Evolutionary conservation across 2,888 invertebrate species (phyloP).

Genomic region (Himalopsyche tibetana): DNA sequence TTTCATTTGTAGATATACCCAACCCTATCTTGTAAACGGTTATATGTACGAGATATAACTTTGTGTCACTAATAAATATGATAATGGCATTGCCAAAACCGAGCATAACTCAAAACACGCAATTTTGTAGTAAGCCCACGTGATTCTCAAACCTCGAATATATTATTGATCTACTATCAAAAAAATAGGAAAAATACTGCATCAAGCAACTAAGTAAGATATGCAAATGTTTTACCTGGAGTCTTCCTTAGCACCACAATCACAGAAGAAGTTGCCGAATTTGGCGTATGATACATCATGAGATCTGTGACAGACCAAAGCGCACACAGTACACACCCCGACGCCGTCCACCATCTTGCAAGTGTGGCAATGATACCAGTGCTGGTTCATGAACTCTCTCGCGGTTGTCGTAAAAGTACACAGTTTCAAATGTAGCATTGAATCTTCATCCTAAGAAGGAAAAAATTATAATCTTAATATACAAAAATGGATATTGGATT

Average conservation of each 20-base stretch:
- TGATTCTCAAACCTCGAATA: too few relatives aligned
- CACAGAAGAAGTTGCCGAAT: slow-evolving; percentile 99
- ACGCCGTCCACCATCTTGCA: slow-evolving; percentile 99
- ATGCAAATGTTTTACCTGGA: slow-evolving; percentile 70
- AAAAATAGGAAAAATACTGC: too few relatives aligned
- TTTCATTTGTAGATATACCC: too few relatives aligned
- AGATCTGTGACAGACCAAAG: slow-evolving; percentile 96
- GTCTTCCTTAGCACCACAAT: slow-evolving; percentile 98
- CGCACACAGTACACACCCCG: slow-evolving; percentile 98
- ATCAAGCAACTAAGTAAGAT: too few relatives aligned
- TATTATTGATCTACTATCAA: too few relatives aligned
- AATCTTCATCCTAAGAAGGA: slow-evolving; percentile 85
- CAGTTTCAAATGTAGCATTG: slow-evolving; percentile 89
- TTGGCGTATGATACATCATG: slow-evolving; percentile 98
- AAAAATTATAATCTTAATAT: background rate
- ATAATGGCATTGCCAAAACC: too few relatives aligned
- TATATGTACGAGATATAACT: too few relatives aligned
- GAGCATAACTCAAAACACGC: too few relatives aligned
- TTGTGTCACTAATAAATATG: too few relatives aligned
- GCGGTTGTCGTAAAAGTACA: slow-evolving; percentile 98
- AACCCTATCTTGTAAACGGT: too few relatives aligned
- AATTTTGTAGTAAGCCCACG: too few relatives aligned
- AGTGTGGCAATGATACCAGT: slow-evolving; percentile 99
- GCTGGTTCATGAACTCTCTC: slow-evolving; percentile 98
- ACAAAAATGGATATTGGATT: too few relatives aligned